Conservation (phyloP, 1,140 invertebrate species). For the Nebria ingens region DNA sequence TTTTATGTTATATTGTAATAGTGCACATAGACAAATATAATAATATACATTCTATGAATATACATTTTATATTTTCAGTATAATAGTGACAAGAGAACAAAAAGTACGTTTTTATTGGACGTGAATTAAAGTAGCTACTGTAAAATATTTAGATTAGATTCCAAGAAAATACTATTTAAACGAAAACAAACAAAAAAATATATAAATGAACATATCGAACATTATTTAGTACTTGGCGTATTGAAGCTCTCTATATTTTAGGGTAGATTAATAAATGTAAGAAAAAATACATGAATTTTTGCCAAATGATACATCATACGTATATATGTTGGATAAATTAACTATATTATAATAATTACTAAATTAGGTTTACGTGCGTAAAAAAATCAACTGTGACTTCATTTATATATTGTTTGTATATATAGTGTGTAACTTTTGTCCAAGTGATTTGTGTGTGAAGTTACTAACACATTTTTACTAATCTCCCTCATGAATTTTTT, state of each 20-base stretch:
- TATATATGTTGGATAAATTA: not conserved
- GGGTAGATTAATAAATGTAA: conserved; percentile 4
- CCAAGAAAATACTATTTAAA: conserved; percentile 3
- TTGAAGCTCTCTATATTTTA: not conserved
- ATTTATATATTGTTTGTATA: conserved; percentile 4
- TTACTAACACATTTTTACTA: conserved; percentile 1
- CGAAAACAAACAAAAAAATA: not conserved
- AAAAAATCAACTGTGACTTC: not conserved
- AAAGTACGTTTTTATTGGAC: not conserved
- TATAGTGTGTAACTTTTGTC: not conserved
- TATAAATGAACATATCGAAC: conserved; percentile 1
- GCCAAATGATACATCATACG: conserved; percentile 8
- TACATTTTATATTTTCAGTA: not conserved
- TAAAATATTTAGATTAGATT: conserved; percentile 1
- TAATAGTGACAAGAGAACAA: not conserved
- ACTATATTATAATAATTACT: conserved; percentile 1
- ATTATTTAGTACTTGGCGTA: conserved; percentile 4
- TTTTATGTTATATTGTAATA: not conserved
- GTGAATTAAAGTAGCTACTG: conserved; percentile 1
- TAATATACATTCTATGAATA: not conserved
- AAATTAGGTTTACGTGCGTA: conserved; percentile 6
- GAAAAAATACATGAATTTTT: conserved; percentile 7
- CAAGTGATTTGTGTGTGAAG: not conserved
- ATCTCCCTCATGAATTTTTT: no score
- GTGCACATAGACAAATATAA: not conserved